phyloP scores from a whole-genome alignment of 2,888 invertebrate species.

The Cybosia mesomella region DNA sequence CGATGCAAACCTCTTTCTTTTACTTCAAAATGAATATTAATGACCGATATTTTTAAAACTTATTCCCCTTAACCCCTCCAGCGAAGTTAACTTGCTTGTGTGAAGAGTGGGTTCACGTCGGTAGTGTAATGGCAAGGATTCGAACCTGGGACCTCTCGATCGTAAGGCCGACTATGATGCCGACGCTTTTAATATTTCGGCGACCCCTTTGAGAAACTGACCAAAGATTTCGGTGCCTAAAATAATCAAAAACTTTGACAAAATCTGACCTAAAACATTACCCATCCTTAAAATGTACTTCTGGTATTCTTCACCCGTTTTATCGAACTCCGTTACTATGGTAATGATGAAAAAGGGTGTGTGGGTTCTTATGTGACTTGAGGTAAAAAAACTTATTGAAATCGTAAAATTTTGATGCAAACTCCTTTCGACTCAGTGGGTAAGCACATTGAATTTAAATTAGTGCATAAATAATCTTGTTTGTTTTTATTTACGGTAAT shows the following conservation, averaged over 20 bases:
- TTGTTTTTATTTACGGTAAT: not conserved
- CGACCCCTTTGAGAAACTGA: no score
- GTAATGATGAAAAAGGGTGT: conserved; percentile 14
- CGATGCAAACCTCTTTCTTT: no score
- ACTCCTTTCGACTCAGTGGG: conserved; percentile 20
- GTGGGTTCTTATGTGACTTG: not conserved
- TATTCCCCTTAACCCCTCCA: not conserved
- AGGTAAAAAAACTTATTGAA: conserved; percentile 24
- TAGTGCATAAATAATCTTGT: not conserved
- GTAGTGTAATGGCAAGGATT: no score
- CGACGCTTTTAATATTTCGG: no score
- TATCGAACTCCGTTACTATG: conserved; percentile 30
- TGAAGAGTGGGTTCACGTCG: no score
- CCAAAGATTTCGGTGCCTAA: no score
- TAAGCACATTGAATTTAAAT: conserved; percentile 3
- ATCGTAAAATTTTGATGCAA: conserved; percentile 26
- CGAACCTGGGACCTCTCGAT: no score
- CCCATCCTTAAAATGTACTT: not conserved
- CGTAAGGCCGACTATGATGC: no score
- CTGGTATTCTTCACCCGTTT: not conserved
- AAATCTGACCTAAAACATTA: not conserved
- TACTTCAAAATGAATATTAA: no score
- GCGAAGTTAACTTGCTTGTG: no score
- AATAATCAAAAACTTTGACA: not conserved
- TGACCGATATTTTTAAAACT: no score